Conservation (phyloP, 2,888 invertebrate genomes). For the Habrosyne pyritoides region DNA sequence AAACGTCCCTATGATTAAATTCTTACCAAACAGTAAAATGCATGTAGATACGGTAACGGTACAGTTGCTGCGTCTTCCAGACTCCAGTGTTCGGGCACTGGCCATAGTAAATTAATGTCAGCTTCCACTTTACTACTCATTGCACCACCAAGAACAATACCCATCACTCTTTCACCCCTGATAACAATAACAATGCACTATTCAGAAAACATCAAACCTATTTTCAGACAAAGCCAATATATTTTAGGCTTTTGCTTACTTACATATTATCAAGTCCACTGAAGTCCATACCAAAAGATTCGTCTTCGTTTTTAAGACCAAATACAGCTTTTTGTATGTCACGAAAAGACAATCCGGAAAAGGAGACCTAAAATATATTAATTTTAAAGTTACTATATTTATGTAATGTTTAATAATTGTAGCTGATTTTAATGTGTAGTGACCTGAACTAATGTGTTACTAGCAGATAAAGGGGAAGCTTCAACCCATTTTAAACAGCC, state of each 20-base stretch:
- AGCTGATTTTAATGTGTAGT: not conserved
- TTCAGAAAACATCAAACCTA: not conserved
- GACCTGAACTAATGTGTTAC: slow-evolving; percentile 47
- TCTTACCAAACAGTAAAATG: slow-evolving; percentile 58
- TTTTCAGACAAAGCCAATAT: not conserved
- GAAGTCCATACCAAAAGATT: slow-evolving; percentile 52
- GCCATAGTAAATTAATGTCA: slow-evolving; percentile 82
- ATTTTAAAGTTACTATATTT: no score
- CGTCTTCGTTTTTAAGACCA: slow-evolving; percentile 13
- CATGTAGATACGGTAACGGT: slow-evolving; percentile 84
- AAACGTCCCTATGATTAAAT: slow-evolving; percentile 6
- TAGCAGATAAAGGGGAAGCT: slow-evolving; percentile 31
- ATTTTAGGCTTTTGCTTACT: no score
- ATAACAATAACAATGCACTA: slow-evolving; percentile 1
- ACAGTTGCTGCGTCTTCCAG: slow-evolving; percentile 89
- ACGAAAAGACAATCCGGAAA: slow-evolving; percentile 43
- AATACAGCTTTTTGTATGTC: slow-evolving; percentile 41
- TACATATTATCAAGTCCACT: slow-evolving; percentile 54
- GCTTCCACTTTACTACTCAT: slow-evolving; percentile 81
- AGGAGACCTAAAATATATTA: slow-evolving; percentile 42
- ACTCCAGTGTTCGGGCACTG: slow-evolving; percentile 87
- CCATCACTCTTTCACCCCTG: slow-evolving; percentile 85
- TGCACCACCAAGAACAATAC: slow-evolving; percentile 78
- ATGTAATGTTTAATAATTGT: no score
- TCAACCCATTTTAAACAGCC: slow-evolving; percentile 89